Evolutionary conservation across 2,888 invertebrate genomes (phyloP), one percentile per base, ranked within the genome.

Genomic region (Amitus sp.): DNA sequence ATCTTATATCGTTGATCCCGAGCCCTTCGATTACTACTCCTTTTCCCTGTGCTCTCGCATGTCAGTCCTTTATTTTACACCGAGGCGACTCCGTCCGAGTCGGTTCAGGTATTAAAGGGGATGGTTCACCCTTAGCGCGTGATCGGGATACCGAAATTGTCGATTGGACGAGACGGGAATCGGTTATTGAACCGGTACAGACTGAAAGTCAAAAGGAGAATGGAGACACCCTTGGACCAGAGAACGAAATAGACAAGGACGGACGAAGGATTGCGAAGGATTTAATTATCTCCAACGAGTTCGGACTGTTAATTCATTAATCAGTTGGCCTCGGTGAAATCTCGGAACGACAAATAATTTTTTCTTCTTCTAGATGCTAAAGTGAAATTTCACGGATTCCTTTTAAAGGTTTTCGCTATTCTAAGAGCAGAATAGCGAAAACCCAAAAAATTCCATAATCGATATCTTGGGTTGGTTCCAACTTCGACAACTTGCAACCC

Each of bases 61-160:
- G 76, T 76, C 74, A 75, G 76, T 76, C 77, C 77, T 80, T 78
- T 79, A 80, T 79, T 78, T 79, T 75, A 75, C 76, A 76, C 70
- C 67, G 72, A 79, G 74, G 69, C 75, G 73, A 77, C 73, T 76
- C 75, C 73, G 77, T 76, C 72, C 70, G 68, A 69, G 69, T 62
- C 64, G 68, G 68, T 73, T 65, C 73, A 68, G 72, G 73, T 78
- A 76, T 81, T 81, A 81, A 80, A 81, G 81, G 75, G 76, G 78
- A 81, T 80, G 73, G 70, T 54, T 72, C 71, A 64, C 73, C 74
- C 75, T 75, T 68, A 62, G 75, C 70, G 75, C 81, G 81, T 82
- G 82, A 82, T 81, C 78, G 73, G 79, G 77, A 74, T 82, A 74
- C 74, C 70, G 68, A 78, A 73, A 71, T 67, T 68, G 70, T 57